A percentile compares a stretch with the other conserved stretches of the same genome.
These are phyloP conservation scores for Plutomurus gul DNA, from an alignment of 1,140 invertebrate genomes.

Conservation along the genomic window DNA sequence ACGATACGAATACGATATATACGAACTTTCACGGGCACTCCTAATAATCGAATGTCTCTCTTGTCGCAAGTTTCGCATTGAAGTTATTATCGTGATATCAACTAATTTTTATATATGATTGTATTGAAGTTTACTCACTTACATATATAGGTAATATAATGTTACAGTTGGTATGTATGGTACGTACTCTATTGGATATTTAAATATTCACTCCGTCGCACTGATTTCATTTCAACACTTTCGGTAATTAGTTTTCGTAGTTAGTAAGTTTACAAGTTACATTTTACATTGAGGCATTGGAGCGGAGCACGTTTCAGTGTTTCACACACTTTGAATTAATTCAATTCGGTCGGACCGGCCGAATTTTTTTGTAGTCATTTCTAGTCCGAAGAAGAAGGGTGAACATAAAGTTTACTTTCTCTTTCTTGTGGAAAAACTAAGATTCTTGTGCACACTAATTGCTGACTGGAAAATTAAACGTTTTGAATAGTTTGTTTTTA, in stretches of 20 bases:
- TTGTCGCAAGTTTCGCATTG: too few relatives aligned
- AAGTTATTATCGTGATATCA: too few relatives aligned
- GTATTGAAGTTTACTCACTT: neutral
- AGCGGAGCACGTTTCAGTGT: neutral
- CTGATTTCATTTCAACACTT: conserved; percentile 29
- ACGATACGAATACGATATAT: neutral
- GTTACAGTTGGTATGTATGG: neutral
- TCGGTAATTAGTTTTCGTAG: neutral
- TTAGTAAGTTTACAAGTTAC: neutral
- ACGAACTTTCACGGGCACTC: too few relatives aligned
- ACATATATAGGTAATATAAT: neutral
- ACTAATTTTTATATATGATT: neutral
- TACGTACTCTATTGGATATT: neutral
- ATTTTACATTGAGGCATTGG: too few relatives aligned
- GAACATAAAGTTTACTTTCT: neutral
- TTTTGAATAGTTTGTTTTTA: too few relatives aligned
- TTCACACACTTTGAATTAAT: neutral
- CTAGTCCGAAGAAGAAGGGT: neutral
- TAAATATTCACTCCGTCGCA: conserved; percentile 18
- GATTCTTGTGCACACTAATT: neutral
- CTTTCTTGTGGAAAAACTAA: conserved; percentile 17
- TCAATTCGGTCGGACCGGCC: conserved; percentile 15
- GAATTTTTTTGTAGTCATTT: neutral
- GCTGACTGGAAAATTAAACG: too few relatives aligned
- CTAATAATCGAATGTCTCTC: too few relatives aligned